phyloP scores from a whole-genome alignment of 1,140 invertebrate species.

The Anadara kagoshimensis region DNA sequence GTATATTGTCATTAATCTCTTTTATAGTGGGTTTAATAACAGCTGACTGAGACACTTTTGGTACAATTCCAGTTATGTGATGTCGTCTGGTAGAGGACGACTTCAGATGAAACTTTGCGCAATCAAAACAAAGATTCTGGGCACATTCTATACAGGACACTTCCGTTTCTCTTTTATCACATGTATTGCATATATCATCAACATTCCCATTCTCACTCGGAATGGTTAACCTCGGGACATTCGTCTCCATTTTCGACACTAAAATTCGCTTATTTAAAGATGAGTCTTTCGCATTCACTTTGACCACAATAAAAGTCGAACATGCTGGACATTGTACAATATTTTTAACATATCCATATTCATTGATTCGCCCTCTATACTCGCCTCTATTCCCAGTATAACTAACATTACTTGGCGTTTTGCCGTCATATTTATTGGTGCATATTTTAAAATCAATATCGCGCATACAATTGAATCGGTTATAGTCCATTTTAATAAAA shows the following conservation, averaged over 20 bases:
- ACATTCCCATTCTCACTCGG: constrained; percentile 28
- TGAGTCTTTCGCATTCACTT: constrained; percentile 8
- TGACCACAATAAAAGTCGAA: constrained; percentile 27
- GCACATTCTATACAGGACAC: constrained; percentile 37
- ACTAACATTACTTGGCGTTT: no score
- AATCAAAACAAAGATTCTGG: constrained; percentile 40
- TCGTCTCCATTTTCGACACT: constrained; percentile 8
- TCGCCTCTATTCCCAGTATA: no score
- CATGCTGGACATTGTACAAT: constrained; percentile 31
- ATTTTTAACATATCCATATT: no score
- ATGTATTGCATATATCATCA: constrained; percentile 27
- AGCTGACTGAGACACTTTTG: neutral
- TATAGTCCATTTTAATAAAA: no score
- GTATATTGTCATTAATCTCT: neutral
- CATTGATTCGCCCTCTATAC: no score
- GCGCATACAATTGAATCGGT: no score
- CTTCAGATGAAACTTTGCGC: constrained; percentile 26
- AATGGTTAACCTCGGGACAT: constrained; percentile 14
- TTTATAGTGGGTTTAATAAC: neutral
- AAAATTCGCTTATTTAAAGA: neutral
- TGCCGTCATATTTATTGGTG: no score
- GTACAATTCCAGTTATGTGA: constrained; percentile 32
- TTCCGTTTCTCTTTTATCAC: constrained; percentile 28
- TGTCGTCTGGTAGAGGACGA: constrained; percentile 27
- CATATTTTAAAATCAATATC: no score